Evolutionary conservation across 2,888 invertebrate species (phyloP).

Genomic region (Incurvaria masculella): DNA sequence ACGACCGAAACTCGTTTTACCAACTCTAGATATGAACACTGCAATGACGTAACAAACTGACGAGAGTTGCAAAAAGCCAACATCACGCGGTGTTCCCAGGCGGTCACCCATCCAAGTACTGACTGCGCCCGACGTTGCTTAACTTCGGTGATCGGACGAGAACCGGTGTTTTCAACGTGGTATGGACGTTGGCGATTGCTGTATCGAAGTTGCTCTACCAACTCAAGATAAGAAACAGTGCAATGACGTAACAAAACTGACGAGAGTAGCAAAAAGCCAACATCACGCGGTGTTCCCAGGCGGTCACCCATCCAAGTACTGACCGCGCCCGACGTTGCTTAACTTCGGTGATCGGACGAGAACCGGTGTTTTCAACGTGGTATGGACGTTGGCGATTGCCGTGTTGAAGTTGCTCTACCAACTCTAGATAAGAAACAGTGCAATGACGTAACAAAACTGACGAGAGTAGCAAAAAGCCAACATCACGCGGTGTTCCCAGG

Average conservation of each 20-base stretch:
- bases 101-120: conserved; percentile 23
- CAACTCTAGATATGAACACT: too few relatives aligned
- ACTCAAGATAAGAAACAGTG: too few relatives aligned
- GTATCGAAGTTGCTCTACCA: too few relatives aligned
- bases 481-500: conserved; percentile 21
- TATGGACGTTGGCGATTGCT: conserved; percentile 17
- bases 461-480: conserved; percentile 9
- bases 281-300: conserved; percentile 21
- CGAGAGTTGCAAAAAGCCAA: conserved; percentile 16
- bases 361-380: conserved; percentile 28
- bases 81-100: conserved; percentile 21
- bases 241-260: too few relatives aligned
- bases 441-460: too few relatives aligned
- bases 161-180: conserved; percentile 19
- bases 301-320: conserved; percentile 23
- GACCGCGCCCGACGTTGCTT: conserved; percentile 21
- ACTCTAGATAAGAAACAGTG: too few relatives aligned
- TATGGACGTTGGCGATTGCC: conserved; percentile 28
- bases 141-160: conserved; percentile 16
- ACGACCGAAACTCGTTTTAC: too few relatives aligned
- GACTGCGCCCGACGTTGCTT: conserved; percentile 21
- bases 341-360: conserved; percentile 23
- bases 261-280: conserved; percentile 20
- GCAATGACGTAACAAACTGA: too few relatives aligned
- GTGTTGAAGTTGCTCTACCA: too few relatives aligned